Evolutionary conservation across 2,113 vertebrate genomes (phyloP), one percentile per base, ranked within the genome.

Genomic region (Podarcis cretensis): DNA sequence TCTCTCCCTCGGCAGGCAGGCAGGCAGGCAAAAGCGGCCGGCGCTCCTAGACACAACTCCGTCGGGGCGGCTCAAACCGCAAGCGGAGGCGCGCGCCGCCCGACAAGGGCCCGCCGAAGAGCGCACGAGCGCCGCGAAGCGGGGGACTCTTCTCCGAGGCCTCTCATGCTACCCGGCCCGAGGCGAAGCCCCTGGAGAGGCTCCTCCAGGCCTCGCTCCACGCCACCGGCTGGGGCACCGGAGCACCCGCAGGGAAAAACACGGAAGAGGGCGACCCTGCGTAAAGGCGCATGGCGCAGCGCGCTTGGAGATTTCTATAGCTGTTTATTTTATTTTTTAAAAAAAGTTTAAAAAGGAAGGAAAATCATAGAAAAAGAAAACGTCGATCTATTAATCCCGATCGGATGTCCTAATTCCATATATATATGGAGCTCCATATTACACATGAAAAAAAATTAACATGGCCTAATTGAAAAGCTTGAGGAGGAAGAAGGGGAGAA

Each of bases 81-180:
- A 85, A 81, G 90, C 91, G 54, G 80, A 81, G 92, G 89, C 84
- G 89, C 81, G 92, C 92, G 92, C 87, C 90, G 87, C 90, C 80
- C 91, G 88, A 91, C 90, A 14, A 6, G 20, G 76, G 91, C 93
- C 85, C 90, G 89, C 89, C 77, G 40, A 13, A 74, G 84, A 87
- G 91, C 80, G 66, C 88, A 74, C 5, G 81, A 71, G 90, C 37
- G 84, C 87, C 65, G 43, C 43, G 4, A 35, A 18, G 9, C 21
- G 48, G 91, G 6, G 73, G 89, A 87, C 87, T 76, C 7, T 37
- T 40, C 79, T 12, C 69, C 13, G 69, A 21, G 69, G 79, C 79
- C 79, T 43, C 30, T 40, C 79, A 75, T 75, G 35, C 35, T 75
- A 16, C 69, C 73, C 88, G 78, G 90, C 89, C 89, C 71, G 18